Percentiles rank a stretch among this genome's conserved stretches.
Conservation (phyloP, 2,113 vertebrate species). For the Lampris megalopsis region DNA sequence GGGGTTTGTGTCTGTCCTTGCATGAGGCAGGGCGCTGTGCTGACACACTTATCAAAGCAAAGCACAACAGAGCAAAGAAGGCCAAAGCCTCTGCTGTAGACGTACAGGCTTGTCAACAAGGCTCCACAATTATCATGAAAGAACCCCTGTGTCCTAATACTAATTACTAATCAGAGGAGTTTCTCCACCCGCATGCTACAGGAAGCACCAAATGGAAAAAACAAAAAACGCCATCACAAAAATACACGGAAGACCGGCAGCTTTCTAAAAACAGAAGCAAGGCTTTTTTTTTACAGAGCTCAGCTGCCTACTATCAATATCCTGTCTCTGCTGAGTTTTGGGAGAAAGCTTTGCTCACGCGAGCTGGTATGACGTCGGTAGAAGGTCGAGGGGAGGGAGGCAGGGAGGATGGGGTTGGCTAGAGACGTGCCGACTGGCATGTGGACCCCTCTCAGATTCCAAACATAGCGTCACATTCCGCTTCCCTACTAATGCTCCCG, state of each 20-base stretch:
- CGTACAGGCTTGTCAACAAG: constrained; percentile 30
- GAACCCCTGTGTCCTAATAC: constrained; percentile 52
- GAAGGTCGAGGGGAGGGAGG: constrained; percentile 16
- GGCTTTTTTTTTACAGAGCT: background rate
- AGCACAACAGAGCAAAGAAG: background rate
- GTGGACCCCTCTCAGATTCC: constrained; percentile 71
- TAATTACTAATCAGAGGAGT: constrained; percentile 76
- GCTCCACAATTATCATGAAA: constrained; percentile 41
- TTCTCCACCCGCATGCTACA: constrained; percentile 62
- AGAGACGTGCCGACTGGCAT: constrained; percentile 74
- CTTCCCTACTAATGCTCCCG: constrained; percentile 50
- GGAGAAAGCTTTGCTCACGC: constrained; percentile 61
- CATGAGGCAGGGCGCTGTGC: constrained; percentile 23
- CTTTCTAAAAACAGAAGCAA: constrained; percentile 62
- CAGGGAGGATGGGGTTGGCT: constrained; percentile 24
- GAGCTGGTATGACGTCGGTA: constrained; percentile 29
- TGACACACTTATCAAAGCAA: constrained; percentile 46
- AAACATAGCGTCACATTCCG: constrained; percentile 78
- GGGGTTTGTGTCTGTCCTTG: constrained; percentile 34
- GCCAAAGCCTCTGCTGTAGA: constrained; percentile 14
- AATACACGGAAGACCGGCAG: constrained; percentile 36
- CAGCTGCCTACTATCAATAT: constrained; percentile 44
- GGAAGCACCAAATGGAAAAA: constrained; percentile 62
- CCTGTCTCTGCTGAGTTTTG: constrained; percentile 36
- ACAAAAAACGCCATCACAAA: constrained; percentile 19